Base-by-base conservation (phyloP, 1,140 invertebrate genomes). In the Pseudomyrmex gracilis region DNA sequence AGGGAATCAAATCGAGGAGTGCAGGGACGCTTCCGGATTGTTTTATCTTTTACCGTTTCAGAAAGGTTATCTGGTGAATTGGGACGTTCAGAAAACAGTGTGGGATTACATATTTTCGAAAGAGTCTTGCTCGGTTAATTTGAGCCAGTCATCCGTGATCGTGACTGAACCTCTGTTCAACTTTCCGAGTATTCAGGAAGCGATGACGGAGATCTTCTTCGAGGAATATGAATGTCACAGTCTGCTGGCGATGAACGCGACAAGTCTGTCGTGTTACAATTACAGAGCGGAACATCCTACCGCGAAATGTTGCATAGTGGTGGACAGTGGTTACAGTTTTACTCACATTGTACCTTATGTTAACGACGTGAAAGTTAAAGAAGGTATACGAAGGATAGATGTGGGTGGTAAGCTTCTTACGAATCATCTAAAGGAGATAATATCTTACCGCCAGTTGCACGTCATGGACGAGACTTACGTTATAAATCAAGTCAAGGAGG, bases 391-490 rank as follows among this genome's bases (percentile, higher is more conserved):
- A 86, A 96, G 99, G 86, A 97, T 99, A 77, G 98, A 99, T 95
- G 96, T 99, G 83, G 99, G 99, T 10, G 99, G 99, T 0, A 99
- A 99, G 95, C 95, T 98, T 5, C 93, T 99, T 64, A 99, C 99
- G 0, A 99, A 99, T 95, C 98, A 99, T 94, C 94, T 99, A 51
- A 99, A 99, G 93, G 99, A 99, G 94, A 96, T 99, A 10, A 97
- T 99, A 83, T 99, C 99, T 0, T 99, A 99, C 92, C 95, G 99
- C 53, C 99, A 99, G 90, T 94, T 99, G 17, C 98, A 99, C 95
- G 98, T 99, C 0, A 98, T 99, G 98, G 99, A 99, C 93, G 99
- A 99, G 94, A 99, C 99, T 0, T 99, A 98, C 94, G 98, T 99
- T 0, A 98, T 99, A 10, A 99, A 99, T 94, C 98, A 99, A 94